Conservation (phyloP, 2,888 invertebrate species). For the Melanostoma mellinum region DNA sequence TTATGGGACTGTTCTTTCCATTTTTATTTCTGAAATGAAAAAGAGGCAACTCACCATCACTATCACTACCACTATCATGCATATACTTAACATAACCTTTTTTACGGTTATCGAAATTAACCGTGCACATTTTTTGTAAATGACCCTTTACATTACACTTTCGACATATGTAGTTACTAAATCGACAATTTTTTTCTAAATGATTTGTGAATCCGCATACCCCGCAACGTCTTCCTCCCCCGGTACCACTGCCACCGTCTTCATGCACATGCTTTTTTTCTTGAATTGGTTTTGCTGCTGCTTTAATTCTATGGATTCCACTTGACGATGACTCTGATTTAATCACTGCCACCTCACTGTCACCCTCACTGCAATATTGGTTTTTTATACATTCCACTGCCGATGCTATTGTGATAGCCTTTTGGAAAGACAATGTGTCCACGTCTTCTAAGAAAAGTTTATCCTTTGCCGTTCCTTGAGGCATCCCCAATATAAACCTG, state of each 20-base stretch:
- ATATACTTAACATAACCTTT: no score
- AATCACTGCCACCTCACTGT: neutral
- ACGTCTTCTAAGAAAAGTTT: slow-evolving; percentile 9
- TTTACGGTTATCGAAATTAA: no score
- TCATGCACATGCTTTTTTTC: slow-evolving; percentile 2
- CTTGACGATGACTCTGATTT: slow-evolving; percentile 5
- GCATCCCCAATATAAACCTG: neutral
- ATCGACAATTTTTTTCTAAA: neutral
- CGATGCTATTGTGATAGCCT: slow-evolving; percentile 13
- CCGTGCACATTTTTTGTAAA: no score
- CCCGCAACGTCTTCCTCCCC: neutral
- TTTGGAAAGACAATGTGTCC: slow-evolving; percentile 6
- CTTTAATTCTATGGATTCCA: slow-evolving; percentile 3
- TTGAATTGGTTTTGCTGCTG: neutral
- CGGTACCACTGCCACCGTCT: neutral
- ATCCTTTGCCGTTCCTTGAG: neutral
- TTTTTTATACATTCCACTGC: neutral
- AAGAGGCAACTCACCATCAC: no score
- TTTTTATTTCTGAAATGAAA: no score
- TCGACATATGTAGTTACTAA: no score
- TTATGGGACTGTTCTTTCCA: no score
- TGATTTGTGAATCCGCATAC: neutral
- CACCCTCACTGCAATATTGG: neutral
- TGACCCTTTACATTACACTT: no score
- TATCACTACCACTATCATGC: no score